Conservation (phyloP, 92 coral and sea anemone species). For the Parazoanthus swiftii region DNA sequence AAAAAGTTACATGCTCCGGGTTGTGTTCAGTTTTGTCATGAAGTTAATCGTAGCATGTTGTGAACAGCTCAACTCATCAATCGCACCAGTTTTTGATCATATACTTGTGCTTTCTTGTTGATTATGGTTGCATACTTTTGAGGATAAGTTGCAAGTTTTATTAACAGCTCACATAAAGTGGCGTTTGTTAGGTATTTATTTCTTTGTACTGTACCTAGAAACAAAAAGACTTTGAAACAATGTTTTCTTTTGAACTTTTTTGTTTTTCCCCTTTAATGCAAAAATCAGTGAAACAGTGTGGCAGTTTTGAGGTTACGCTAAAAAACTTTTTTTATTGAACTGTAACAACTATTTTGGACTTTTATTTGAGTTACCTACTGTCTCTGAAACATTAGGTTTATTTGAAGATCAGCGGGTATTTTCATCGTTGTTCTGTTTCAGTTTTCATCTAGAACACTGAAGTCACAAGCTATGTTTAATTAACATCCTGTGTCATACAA, state of each 20-base stretch:
- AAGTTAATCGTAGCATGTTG: background rate
- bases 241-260: no score
- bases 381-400: background rate
- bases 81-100: background rate
- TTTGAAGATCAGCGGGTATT: background rate
- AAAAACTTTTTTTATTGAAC: no score
- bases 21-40: background rate
- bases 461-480: background rate
- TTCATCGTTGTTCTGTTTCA: no score
- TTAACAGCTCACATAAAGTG: background rate
- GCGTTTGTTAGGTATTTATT: background rate
- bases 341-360: background rate
- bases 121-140: background rate
- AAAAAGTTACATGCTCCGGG: no score
- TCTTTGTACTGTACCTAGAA: background rate
- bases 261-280: background rate
- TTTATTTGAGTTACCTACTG: background rate
- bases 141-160: background rate
- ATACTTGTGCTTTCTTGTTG: background rate
- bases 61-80: background rate
- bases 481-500: conserved; percentile 1
- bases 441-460: background rate
- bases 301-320: background rate
- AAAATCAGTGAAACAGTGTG: background rate
- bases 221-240: background rate